Evolutionary conservation across 2,113 vertebrate genomes (phyloP).

Genomic region (Neoarius graeffei): DNA sequence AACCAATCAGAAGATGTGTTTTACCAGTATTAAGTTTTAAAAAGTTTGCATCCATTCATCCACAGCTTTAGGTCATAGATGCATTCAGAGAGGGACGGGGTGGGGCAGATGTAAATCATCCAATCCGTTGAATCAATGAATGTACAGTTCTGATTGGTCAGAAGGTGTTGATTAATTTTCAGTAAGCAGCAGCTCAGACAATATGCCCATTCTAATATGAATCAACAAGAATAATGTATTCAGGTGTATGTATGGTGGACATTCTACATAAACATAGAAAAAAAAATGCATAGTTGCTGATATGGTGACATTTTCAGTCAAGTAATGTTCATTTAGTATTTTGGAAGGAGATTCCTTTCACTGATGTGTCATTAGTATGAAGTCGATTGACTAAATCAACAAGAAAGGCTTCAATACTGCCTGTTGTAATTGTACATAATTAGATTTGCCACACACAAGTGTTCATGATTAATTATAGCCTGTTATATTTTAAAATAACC

Average conservation of each 20-base stretch:
- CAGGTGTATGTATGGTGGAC: not conserved
- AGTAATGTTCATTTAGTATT: not conserved
- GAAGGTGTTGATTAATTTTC: not conserved
- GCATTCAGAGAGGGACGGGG: too few relatives aligned
- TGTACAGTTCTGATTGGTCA: not conserved
- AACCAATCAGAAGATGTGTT: too few relatives aligned
- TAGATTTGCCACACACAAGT: slow-evolving; percentile 62
- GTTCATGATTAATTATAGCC: slow-evolving; percentile 59
- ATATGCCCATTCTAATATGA: not conserved
- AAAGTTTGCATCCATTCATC: too few relatives aligned
- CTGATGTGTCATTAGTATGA: not conserved
- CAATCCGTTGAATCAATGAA: not conserved
- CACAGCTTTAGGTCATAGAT: too few relatives aligned
- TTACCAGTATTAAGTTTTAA: too few relatives aligned
- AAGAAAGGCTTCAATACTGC: slow-evolving; percentile 29
- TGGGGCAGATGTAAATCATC: too few relatives aligned
- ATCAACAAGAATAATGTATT: not conserved
- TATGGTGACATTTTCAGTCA: not conserved
- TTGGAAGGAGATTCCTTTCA: not conserved
- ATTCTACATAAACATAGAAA: not conserved
- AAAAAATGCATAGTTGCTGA: not conserved
- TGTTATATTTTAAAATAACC: not conserved
- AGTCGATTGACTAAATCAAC: not conserved
- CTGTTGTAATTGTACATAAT: slow-evolving; percentile 64
- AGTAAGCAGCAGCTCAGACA: not conserved